Percentiles rank a stretch among this genome's conserved stretches.
phyloP scores from a whole-genome alignment of 2,888 invertebrate genomes.

The Parelbella ahira region DNA sequence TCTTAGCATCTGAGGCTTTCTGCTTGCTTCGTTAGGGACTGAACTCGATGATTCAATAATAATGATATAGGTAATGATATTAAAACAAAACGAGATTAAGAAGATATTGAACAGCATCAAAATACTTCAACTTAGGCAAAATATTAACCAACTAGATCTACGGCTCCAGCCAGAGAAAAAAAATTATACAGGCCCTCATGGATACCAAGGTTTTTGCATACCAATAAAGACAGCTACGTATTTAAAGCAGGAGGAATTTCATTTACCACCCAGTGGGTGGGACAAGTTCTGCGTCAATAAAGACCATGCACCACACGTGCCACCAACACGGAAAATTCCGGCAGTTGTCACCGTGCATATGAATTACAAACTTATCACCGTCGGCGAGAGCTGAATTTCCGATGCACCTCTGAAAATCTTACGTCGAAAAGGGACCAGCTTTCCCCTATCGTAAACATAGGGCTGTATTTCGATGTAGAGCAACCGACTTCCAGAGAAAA shows the following conservation, averaged over 20 bases:
- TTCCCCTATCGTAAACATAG: constrained; percentile 72
- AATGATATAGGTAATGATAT: too few species aligned
- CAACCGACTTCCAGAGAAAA: constrained; percentile 27
- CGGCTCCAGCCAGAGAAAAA: background rate
- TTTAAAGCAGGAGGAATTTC: constrained; percentile 70
- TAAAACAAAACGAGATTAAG: too few species aligned
- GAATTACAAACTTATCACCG: constrained; percentile 25
- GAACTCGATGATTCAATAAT: too few species aligned
- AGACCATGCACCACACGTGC: constrained; percentile 73
- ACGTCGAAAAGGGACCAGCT: constrained; percentile 58
- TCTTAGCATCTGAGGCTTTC: too few species aligned
- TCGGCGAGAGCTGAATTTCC: constrained; percentile 38
- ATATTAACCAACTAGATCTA: too few species aligned
- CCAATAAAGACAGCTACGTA: constrained; percentile 55
- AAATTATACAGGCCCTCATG: constrained; percentile 26
- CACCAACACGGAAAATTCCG: constrained; percentile 66
- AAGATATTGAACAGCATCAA: too few species aligned
- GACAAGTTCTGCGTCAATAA: constrained; percentile 66
- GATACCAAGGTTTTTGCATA: constrained; percentile 48
- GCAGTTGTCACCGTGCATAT: constrained; percentile 33
- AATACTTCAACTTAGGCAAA: too few species aligned
- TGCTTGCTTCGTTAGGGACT: too few species aligned
- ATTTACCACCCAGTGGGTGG: constrained; percentile 57
- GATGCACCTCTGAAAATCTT: constrained; percentile 41
- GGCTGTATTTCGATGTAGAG: constrained; percentile 59